Conservation (phyloP, 1,140 invertebrate species). For the Aleiodes sp. region DNA sequence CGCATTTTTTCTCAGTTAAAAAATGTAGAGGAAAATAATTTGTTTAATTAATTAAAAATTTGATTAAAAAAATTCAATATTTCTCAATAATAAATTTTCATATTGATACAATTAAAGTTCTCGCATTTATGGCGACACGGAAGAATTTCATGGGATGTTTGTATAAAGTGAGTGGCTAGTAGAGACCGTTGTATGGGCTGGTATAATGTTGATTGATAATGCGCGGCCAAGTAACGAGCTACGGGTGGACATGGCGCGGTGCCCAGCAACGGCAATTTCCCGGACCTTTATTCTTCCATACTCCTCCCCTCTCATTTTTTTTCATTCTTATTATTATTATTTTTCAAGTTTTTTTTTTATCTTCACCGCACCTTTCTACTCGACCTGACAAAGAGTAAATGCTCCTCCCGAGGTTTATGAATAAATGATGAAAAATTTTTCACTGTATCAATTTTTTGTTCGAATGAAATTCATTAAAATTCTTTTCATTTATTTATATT, state of each 20-base stretch:
- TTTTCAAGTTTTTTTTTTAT: neutral
- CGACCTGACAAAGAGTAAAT: neutral
- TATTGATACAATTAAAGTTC: constrained; percentile 17
- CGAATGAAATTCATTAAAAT: neutral
- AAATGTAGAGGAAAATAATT: too few relatives aligned
- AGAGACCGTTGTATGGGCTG: constrained; percentile 14
- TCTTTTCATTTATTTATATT: too few relatives aligned
- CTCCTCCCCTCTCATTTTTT: neutral
- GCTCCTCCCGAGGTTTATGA: neutral
- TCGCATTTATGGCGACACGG: constrained; percentile 29
- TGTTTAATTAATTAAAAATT: too few relatives aligned
- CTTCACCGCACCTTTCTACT: neutral
- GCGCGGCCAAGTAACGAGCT: constrained; percentile 27
- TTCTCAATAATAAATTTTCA: neutral
- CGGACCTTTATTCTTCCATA: neutral
- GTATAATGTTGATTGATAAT: constrained; percentile 33
- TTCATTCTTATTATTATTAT: neutral
- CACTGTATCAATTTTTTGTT: neutral
- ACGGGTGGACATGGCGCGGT: neutral
- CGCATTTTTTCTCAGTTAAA: too few relatives aligned
- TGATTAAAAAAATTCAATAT: neutral
- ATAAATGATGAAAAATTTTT: neutral
- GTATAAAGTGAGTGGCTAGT: constrained; percentile 23
- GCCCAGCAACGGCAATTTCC: constrained; percentile 10
- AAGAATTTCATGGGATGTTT: constrained; percentile 34